Base-by-base conservation (phyloP, 92 coral and sea anemone species). In the Actinernus sp. region DNA sequence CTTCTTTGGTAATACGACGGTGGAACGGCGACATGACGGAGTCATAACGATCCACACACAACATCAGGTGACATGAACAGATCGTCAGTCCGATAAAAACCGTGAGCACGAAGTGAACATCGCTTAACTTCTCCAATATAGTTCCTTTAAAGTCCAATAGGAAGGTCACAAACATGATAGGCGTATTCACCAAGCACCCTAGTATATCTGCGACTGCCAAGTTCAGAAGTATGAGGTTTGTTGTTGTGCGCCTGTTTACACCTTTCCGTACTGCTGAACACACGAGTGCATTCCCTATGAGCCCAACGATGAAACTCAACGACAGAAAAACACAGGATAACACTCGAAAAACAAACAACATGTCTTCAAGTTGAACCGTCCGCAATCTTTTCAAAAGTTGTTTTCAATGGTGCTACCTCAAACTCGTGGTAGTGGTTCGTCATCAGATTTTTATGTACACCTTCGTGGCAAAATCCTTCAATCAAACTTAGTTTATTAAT, bases 31-130 rank as follows among this genome's bases (percentile, higher is more conserved):
- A 12, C 18, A 31, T 65, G 20, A 78, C 45, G 31, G 78, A 59
- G 44, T 78, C 85, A 20, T 78, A 51, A 0, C 85, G 77, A 24
- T 78, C 85, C 32, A 78, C 56, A 31, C 77, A 68, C 26, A 78
- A 51, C 19, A 78, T 39, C 7, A 68, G 25, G 34, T 78, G 85
- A 25, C 85, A 78, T 18, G 40, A 27, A 18, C 70, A 67, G 32
- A 78, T 38, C 10, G 78, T 53, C 1, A 60, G 28, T 11, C 85
- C 85, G 14, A 39, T 58, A 5, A 38, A 31, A 0, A 78, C 71
- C 2, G 85, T 78, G 22, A 78, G 60, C 7, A 59, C 78, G 32
- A 78, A 78, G 26, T 78, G 85, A 2, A 41, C 60, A 9, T 68
- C 78, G 21, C 78, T 59, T 3, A 78, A 4, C 1, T 25, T 47